These are phyloP conservation scores for Drosophila carrolli DNA, from an alignment of 1,140 invertebrate species.

Conservation along the genomic window DNA sequence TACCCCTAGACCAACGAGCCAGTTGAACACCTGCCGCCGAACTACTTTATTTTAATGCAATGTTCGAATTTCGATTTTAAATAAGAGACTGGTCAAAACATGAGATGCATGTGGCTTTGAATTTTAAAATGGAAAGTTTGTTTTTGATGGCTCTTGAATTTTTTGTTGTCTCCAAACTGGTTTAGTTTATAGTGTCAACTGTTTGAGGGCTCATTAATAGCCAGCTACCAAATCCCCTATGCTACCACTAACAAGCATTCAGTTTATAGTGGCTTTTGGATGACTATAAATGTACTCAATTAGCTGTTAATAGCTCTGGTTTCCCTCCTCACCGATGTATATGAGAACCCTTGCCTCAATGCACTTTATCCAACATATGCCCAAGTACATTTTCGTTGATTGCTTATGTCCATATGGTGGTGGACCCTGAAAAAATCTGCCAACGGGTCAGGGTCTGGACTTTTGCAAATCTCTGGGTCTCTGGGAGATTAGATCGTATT, in stretches of 20 bases:
- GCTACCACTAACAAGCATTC: constrained; percentile 19
- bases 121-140: constrained; percentile 14
- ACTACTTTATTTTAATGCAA: constrained; percentile 13
- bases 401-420: constrained; percentile 58
- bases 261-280: constrained; percentile 42
- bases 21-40: constrained; percentile 33
- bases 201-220: constrained; percentile 30
- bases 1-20: constrained; percentile 88
- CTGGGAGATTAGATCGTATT: constrained; percentile 44
- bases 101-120: constrained; percentile 26
- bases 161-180: constrained; percentile 28
- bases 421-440: constrained; percentile 55
- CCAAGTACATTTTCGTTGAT: constrained; percentile 64
- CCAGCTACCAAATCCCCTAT: constrained; percentile 20
- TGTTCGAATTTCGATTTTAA: constrained; percentile 7
- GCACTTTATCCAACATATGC: constrained; percentile 69
- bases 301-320: constrained; percentile 43
- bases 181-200: constrained; percentile 21
- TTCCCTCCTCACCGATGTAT: constrained; percentile 16
- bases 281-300: constrained; percentile 47
- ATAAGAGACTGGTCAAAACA: constrained; percentile 1
- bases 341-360: constrained; percentile 13
- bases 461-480: constrained; percentile 44
- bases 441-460: constrained; percentile 39
- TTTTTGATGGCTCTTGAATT: constrained; percentile 3